Conservation (phyloP, 1,140 invertebrate species). For the Aculops lycopersici region DNA sequence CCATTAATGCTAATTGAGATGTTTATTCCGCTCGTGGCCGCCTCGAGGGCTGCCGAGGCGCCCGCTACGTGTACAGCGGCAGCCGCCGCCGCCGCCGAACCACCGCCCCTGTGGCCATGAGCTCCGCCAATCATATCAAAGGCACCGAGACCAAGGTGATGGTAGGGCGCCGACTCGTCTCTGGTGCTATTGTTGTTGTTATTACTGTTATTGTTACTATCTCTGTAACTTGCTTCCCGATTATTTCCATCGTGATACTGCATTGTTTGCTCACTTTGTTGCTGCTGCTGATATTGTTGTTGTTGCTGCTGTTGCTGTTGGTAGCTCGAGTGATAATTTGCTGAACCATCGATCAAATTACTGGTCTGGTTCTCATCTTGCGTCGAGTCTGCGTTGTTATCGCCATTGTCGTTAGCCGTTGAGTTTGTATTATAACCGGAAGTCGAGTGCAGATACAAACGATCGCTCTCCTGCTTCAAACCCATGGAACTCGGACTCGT, state of each 20-base stretch:
- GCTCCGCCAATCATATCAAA: neutral
- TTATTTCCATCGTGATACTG: neutral
- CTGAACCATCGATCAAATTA: neutral
- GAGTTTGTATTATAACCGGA: neutral
- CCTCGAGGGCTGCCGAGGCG: neutral
- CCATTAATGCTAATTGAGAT: neutral
- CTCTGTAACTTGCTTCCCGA: neutral
- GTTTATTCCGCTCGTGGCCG: neutral
- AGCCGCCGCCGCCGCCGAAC: neutral
- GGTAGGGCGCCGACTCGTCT: too few relatives aligned
- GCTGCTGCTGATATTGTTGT: neutral
- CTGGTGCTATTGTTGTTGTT: neutral
- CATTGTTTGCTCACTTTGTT: neutral
- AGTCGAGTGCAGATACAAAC: neutral
- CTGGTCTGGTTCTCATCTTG: neutral
- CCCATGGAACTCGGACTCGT: too few relatives aligned
- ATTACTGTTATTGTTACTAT: neutral
- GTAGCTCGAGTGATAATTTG: too few relatives aligned
- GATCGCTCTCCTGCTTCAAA: neutral
- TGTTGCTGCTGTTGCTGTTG: neutral
- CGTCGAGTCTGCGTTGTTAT: neutral
- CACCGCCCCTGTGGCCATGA: neutral
- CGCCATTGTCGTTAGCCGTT: neutral
- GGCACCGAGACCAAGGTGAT: too few relatives aligned
- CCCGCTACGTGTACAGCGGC: neutral